Evolutionary conservation across 2,888 invertebrate genomes (phyloP).

Genomic region (Empis stercorea): DNA sequence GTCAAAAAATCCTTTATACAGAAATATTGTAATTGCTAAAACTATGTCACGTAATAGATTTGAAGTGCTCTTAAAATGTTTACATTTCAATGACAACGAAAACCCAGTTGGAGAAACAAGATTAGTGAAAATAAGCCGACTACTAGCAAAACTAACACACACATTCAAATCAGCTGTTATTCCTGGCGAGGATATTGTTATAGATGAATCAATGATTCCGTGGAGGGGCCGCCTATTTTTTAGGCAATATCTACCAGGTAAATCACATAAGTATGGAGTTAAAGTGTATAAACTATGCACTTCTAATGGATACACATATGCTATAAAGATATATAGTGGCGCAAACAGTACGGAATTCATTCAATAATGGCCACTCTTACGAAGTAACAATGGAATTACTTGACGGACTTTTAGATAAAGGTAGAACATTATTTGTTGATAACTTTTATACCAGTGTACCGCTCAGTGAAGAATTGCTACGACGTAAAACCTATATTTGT

Average conservation of each 20-base stretch:
- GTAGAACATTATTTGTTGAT: constrained; percentile 4
- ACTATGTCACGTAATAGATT: constrained; percentile 3
- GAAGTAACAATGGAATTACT: constrained; percentile 1
- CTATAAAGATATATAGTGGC: constrained; percentile 5
- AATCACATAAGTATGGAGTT: constrained; percentile 8
- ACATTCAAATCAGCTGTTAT: constrained; percentile 2
- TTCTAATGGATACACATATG: constrained; percentile 2
- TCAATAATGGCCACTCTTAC: neutral
- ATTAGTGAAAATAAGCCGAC: constrained; percentile 1
- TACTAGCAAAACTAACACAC: constrained; percentile 6
- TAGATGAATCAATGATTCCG: constrained; percentile 5
- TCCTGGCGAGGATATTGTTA: neutral
- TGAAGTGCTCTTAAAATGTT: neutral
- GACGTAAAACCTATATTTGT: neutral
- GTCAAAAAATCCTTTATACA: too few relatives aligned
- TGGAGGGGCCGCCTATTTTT: constrained; percentile 7
- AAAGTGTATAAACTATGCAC: constrained; percentile 6
- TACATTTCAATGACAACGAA: neutral
- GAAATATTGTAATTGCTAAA: neutral
- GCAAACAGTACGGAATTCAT: constrained; percentile 1
- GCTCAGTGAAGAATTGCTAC: constrained; percentile 2
- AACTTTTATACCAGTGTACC: constrained; percentile 7
- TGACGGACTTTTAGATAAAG: constrained; percentile 5
- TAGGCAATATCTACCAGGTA: constrained; percentile 6
- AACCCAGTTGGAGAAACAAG: neutral